Conservation (phyloP, 1,140 invertebrate genomes). For the Apocrypta bakeri region DNA sequence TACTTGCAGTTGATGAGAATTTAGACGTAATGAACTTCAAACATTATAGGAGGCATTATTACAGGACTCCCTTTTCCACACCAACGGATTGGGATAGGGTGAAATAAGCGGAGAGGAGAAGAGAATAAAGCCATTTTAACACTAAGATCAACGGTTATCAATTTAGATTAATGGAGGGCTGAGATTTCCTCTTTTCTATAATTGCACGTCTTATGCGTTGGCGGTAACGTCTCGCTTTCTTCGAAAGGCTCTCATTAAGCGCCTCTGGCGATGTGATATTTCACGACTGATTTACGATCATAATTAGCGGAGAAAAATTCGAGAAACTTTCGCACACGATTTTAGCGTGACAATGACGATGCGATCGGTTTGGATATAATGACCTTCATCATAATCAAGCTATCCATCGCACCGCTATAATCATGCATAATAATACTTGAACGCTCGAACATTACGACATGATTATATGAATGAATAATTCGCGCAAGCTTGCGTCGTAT, state of each 20-base stretch:
- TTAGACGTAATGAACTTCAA: neutral
- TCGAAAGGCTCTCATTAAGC: conserved; percentile 10
- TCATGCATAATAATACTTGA: neutral
- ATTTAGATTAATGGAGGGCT: conserved; percentile 8
- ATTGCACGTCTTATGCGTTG: neutral
- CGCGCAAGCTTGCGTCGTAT: too few species aligned
- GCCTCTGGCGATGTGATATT: neutral
- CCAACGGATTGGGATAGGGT: neutral
- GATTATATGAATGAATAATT: neutral
- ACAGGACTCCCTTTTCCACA: neutral
- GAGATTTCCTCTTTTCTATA: neutral
- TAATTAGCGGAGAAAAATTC: neutral
- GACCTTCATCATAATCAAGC: neutral
- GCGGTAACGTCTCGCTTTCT: neutral
- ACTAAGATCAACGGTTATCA: conserved; percentile 32
- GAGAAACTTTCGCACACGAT: neutral
- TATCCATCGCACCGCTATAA: neutral
- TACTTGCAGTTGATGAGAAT: neutral
- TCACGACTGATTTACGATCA: conserved; percentile 20
- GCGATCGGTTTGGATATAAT: neutral
- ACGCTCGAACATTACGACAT: neutral
- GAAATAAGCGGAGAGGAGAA: neutral
- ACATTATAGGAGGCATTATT: neutral
- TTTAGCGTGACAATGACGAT: neutral
- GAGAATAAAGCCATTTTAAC: conserved; percentile 8